These are phyloP conservation scores for Avahi laniger DNA, from an alignment of 2,797 vertebrate genomes.

Conservation along the genomic window DNA sequence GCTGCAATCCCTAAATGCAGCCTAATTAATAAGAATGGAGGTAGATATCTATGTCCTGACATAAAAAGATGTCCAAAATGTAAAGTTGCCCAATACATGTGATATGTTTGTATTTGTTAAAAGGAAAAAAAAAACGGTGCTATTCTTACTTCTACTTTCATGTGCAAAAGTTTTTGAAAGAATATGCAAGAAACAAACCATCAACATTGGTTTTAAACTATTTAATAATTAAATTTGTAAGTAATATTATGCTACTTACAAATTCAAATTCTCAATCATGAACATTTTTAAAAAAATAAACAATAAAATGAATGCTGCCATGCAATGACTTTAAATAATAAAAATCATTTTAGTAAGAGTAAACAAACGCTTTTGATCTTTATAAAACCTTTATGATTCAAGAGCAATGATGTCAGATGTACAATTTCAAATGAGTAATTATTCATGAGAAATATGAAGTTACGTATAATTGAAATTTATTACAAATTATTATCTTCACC, in stretches of 20 bases:
- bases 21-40: not conserved
- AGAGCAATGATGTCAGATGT: not conserved
- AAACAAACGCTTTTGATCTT: not conserved
- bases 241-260: not conserved
- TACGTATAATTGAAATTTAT: not conserved
- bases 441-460: not conserved
- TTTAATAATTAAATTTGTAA: not conserved
- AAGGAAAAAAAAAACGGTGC: not conserved
- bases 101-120: not conserved
- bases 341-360: not conserved
- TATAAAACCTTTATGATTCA: not conserved
- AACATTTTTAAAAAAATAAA: not conserved
- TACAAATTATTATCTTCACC: not conserved
- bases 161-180: not conserved
- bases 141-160: not conserved
- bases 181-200: not conserved
- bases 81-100: not conserved
- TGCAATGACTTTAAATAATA: not conserved
- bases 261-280: not conserved
- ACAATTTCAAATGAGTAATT: not conserved
- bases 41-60: not conserved
- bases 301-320: not conserved
- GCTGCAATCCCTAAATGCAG: not conserved
- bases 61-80: not conserved
- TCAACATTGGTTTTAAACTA: not conserved